A percentile compares a stretch with the other conserved stretches of the same genome.
These are phyloP conservation scores for Dipodomys merriami DNA, from an alignment of 2,113 vertebrate species.

Conservation along the genomic window DNA sequence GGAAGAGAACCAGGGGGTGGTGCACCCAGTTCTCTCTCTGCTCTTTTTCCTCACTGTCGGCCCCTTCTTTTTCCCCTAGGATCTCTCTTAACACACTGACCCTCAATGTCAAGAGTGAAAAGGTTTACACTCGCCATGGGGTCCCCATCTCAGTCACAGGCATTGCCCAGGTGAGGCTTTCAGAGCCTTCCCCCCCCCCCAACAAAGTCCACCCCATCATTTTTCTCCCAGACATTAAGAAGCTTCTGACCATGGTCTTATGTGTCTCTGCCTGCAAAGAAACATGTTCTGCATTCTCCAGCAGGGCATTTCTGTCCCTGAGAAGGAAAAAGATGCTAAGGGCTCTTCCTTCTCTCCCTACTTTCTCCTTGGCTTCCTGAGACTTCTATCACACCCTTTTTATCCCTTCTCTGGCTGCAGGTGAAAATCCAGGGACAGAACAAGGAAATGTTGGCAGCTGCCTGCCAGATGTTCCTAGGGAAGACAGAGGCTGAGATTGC, in stretches of 20 bases:
- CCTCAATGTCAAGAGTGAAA: constrained; percentile 96
- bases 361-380: neutral
- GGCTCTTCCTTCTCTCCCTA: neutral
- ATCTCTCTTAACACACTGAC: constrained; percentile 95
- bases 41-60: constrained; percentile 13
- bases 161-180: constrained; percentile 92
- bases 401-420: constrained; percentile 78
- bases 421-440: constrained; percentile 99
- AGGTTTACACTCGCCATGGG: constrained; percentile 96
- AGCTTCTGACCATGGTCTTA: neutral
- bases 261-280: neutral
- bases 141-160: constrained; percentile 97
- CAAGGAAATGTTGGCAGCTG: constrained; percentile 96
- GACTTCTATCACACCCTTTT: neutral
- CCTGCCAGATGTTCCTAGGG: constrained; percentile 98
- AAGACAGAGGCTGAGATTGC: constrained; percentile 93
- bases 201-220: neutral
- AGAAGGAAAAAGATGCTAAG: neutral
- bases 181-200: neutral
- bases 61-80: constrained; percentile 80
- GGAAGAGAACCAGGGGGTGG: neutral
- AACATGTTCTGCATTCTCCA: neutral
- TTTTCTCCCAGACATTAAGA: neutral
- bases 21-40: neutral
- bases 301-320: neutral